Conservation (phyloP, 2,888 invertebrate species). For the Pyralis farinalis region DNA sequence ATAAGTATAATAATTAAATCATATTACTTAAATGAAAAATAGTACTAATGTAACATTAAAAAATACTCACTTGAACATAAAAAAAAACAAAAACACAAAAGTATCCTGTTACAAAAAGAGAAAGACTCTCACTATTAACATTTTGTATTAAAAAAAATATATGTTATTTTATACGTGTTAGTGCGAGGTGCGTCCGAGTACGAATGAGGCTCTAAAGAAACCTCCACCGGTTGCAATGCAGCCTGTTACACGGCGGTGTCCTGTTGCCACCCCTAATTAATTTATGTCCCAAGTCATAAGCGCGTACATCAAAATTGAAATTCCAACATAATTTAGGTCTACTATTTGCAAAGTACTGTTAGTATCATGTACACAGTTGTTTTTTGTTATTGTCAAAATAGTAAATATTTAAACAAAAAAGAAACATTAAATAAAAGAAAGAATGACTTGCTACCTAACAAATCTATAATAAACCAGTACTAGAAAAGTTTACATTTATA, state of each 20-base stretch:
- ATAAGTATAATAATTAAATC: too few relatives aligned
- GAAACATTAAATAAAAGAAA: too few relatives aligned
- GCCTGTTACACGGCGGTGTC: constrained; percentile 32
- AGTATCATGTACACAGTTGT: too few relatives aligned
- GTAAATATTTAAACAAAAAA: too few relatives aligned
- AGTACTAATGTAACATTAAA: constrained; percentile 11
- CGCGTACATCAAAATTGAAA: too few relatives aligned
- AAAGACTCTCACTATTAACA: constrained; percentile 1
- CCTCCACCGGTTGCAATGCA: constrained; percentile 40
- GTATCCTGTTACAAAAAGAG: constrained; percentile 1
- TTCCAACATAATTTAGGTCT: too few relatives aligned
- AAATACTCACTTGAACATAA: constrained; percentile 24
- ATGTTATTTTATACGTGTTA: constrained; percentile 31
- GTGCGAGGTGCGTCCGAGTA: constrained; percentile 43
- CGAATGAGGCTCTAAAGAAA: constrained; percentile 46
- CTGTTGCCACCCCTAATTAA: constrained; percentile 43
- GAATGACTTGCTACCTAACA: too few relatives aligned
- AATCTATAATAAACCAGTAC: too few relatives aligned
- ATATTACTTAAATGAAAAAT: too few relatives aligned
- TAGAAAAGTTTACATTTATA: too few relatives aligned
- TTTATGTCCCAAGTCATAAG: constrained; percentile 38
- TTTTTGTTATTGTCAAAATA: too few relatives aligned
- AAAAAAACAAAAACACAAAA: constrained; percentile 19
- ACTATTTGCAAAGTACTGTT: too few relatives aligned
- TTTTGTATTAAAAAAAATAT: constrained; percentile 11